A percentile compares a stretch with the other conserved stretches of the same genome.
Conservation (phyloP, 2,113 vertebrate genomes). For the Rhea americana region DNA sequence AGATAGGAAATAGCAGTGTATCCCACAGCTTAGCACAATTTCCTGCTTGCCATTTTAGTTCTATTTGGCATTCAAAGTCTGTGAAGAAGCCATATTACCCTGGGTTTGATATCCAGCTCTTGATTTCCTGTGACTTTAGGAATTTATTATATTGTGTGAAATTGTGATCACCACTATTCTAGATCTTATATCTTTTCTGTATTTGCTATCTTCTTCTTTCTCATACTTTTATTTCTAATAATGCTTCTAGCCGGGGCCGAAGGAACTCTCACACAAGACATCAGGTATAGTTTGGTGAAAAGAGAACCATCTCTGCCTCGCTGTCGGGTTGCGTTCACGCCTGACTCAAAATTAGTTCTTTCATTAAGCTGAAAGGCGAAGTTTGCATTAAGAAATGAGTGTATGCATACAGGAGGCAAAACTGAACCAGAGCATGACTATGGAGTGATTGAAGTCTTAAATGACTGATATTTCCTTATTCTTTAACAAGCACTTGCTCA, state of each 20-base stretch:
- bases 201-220: slow-evolving; percentile 80
- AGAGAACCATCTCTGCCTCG: slow-evolving; percentile 13
- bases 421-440: slow-evolving; percentile 3
- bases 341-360: slow-evolving; percentile 55
- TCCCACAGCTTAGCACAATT: neutral
- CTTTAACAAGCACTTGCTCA: neutral
- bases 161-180: slow-evolving; percentile 68
- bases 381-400: slow-evolving; percentile 75
- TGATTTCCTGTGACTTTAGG: slow-evolving; percentile 75
- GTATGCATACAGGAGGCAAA: neutral
- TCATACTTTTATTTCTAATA: slow-evolving; percentile 79
- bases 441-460: neutral
- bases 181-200: slow-evolving; percentile 73
- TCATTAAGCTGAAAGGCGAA: slow-evolving; percentile 56
- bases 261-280: slow-evolving; percentile 97
- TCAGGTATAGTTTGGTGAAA: slow-evolving; percentile 87
- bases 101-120: slow-evolving; percentile 30
- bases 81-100: neutral
- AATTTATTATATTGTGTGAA: slow-evolving; percentile 79
- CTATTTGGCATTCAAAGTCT: neutral
- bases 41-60: neutral
- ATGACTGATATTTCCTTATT: neutral
- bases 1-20: neutral
- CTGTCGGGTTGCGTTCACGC: slow-evolving; percentile 40
- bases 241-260: slow-evolving; percentile 93